These are phyloP conservation scores for Acronicta alni DNA, from an alignment of 2,888 invertebrate species.

Conservation along the genomic window DNA sequence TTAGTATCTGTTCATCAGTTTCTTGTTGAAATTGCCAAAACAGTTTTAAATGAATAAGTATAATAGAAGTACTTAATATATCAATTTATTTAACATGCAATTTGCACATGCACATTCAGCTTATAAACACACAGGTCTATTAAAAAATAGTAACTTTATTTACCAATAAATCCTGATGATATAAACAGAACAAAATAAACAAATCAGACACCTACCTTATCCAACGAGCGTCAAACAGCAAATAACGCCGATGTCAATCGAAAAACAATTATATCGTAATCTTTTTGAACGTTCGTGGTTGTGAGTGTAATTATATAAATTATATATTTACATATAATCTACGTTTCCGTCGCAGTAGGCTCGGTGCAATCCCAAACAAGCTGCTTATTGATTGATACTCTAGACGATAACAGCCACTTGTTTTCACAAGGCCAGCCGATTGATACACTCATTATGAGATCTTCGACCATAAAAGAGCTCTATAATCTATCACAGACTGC, in stretches of 20 bases:
- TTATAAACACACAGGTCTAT: too few relatives aligned
- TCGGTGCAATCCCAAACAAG: slow-evolving; percentile 31
- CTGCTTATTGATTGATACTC: slow-evolving; percentile 36
- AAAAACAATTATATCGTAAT: slow-evolving; percentile 35
- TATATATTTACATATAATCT: slow-evolving; percentile 9
- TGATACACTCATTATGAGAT: slow-evolving; percentile 27
- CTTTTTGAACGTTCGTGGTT: slow-evolving; percentile 1
- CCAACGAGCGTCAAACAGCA: slow-evolving; percentile 7
- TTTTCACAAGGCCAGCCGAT: slow-evolving; percentile 34
- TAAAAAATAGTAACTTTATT: too few relatives aligned
- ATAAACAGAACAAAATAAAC: neutral
- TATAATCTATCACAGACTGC: slow-evolving; percentile 21
- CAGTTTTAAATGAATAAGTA: too few relatives aligned
- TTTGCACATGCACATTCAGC: too few relatives aligned
- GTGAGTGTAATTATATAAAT: too few relatives aligned
- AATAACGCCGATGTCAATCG: slow-evolving; percentile 24
- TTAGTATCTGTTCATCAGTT: too few relatives aligned
- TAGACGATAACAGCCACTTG: slow-evolving; percentile 39
- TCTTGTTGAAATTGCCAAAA: too few relatives aligned
- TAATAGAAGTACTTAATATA: too few relatives aligned
- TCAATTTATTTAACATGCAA: too few relatives aligned
- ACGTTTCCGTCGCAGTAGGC: slow-evolving; percentile 32
- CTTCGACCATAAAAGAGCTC: slow-evolving; percentile 19
- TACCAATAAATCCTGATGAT: neutral
- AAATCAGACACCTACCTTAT: slow-evolving; percentile 30